These are phyloP conservation scores for Mamestra brassicae DNA, from an alignment of 2,888 invertebrate genomes.

Conservation along the genomic window DNA sequence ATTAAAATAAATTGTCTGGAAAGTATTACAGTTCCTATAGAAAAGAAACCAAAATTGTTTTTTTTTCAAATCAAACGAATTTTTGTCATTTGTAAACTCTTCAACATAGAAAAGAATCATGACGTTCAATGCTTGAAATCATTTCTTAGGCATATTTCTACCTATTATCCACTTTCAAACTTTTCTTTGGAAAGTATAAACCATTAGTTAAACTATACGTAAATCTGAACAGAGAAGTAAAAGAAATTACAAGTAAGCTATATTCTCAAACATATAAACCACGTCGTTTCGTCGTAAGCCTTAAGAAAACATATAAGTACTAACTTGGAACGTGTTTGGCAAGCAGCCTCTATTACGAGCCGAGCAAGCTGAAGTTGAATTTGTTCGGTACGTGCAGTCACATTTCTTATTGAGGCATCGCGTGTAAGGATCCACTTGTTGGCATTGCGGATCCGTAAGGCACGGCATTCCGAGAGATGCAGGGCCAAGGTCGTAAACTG, in stretches of 20 bases:
- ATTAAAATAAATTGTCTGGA: too few species aligned
- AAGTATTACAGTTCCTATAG: too few species aligned
- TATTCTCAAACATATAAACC: constrained; percentile 32
- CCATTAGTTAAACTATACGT: background rate
- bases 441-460: constrained; percentile 94
- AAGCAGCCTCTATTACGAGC: constrained; percentile 95
- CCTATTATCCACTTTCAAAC: background rate
- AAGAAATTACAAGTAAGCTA: constrained; percentile 18
- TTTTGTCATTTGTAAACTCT: background rate
- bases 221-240: constrained; percentile 1
- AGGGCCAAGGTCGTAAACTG: constrained; percentile 86
- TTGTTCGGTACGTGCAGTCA: constrained; percentile 93
- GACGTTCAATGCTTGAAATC: background rate
- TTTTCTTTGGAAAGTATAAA: constrained; percentile 17
- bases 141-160: background rate
- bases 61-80: too few species aligned
- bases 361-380: constrained; percentile 92
- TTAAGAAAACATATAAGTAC: constrained; percentile 60
- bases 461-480: constrained; percentile 95
- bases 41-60: too few species aligned
- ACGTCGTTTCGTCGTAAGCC: constrained; percentile 35
- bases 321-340: constrained; percentile 96
- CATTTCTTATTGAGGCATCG: constrained; percentile 94
- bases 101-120: background rate
- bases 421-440: constrained; percentile 94